Conservation (phyloP, 2,113 vertebrate species). For the Otus sunia region DNA sequence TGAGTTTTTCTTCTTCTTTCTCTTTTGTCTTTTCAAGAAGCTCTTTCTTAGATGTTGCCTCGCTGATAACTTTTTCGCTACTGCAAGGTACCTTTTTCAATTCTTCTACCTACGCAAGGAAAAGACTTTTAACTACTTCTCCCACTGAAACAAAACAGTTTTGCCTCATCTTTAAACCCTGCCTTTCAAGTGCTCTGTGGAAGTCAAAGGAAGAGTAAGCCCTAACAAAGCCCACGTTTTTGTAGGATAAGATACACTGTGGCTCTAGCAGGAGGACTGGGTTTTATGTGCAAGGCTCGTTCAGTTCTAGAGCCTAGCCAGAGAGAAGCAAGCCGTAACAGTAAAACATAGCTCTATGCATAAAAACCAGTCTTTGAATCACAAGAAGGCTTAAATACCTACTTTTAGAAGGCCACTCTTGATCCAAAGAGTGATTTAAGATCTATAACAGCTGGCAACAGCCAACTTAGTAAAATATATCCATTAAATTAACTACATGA, state of each 20-base stretch:
- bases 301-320: background rate
- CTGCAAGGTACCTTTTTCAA: conserved; percentile 76
- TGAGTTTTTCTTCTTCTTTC: conserved; percentile 85
- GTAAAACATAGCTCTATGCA: background rate
- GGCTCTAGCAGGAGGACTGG: background rate
- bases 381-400: background rate
- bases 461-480: background rate
- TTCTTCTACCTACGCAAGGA: conserved; percentile 83
- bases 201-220: background rate
- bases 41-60: conserved; percentile 79
- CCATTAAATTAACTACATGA: background rate
- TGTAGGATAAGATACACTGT: background rate
- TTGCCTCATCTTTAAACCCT: background rate
- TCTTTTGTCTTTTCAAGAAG: conserved; percentile 82
- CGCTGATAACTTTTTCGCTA: conserved; percentile 80
- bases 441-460: background rate
- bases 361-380: background rate
- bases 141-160: background rate
- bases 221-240: rapidly evolving
- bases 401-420: background rate
- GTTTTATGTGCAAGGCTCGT: background rate
- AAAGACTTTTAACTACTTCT: background rate
- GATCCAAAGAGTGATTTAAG: background rate
- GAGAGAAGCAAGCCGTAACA: background rate
- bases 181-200: background rate